These are phyloP conservation scores for Trissoscelio sp. DNA, from an alignment of 2,888 invertebrate genomes.

Conservation along the genomic window DNA sequence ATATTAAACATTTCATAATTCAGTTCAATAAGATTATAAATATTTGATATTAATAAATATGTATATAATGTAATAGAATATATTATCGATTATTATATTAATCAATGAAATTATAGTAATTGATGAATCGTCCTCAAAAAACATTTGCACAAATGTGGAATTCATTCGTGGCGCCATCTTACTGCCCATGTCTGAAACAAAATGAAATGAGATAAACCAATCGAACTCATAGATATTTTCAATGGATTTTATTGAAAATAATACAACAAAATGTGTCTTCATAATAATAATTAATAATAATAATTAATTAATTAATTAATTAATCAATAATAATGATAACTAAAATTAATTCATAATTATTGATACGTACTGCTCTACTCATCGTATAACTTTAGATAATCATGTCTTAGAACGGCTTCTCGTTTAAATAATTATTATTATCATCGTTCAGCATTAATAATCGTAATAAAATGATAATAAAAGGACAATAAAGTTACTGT, in stretches of 20 bases:
- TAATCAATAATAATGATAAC: constrained; percentile 79
- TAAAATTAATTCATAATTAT: constrained; percentile 83
- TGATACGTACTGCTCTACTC: constrained; percentile 81
- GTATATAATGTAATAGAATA: too few species aligned
- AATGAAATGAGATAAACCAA: constrained; percentile 60
- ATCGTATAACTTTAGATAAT: constrained; percentile 80
- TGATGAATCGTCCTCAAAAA: too few species aligned
- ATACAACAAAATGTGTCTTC: constrained; percentile 83
- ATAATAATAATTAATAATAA: constrained; percentile 78
- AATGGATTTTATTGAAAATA: constrained; percentile 84
- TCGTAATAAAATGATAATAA: constrained; percentile 76
- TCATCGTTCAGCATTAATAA: constrained; percentile 71
- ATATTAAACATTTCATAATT: too few species aligned
- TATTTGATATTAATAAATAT: too few species aligned
- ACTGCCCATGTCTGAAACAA: too few species aligned
- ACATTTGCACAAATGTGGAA: too few species aligned
- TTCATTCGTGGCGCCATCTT: too few species aligned
- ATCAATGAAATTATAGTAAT: too few species aligned
- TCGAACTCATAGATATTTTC: constrained; percentile 78
- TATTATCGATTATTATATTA: too few species aligned
- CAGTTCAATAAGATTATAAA: too few species aligned
- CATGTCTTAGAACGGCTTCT: constrained; percentile 80
- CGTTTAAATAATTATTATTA: constrained; percentile 79
- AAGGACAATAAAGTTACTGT: constrained; percentile 76
- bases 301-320: constrained; percentile 75